Evolutionary conservation across 2,888 invertebrate species (phyloP).

Genomic region (Lacanobia oleracea): DNA sequence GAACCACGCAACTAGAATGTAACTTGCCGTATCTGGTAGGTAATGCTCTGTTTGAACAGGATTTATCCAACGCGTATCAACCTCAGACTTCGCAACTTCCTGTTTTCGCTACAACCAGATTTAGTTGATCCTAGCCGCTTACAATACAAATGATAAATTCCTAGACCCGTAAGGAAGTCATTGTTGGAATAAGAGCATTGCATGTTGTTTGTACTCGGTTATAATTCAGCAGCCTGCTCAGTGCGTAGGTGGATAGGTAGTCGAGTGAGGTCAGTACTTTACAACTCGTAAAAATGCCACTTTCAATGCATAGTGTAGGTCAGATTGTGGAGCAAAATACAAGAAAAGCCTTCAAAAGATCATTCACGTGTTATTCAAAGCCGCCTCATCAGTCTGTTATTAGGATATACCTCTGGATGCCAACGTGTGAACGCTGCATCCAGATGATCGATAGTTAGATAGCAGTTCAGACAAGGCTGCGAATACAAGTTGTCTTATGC

Average conservation of each 20-base stretch:
- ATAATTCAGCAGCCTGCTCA: conserved; percentile 41
- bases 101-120: conserved; percentile 54
- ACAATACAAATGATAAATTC: conserved; percentile 59
- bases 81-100: conserved; percentile 42
- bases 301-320: conserved; percentile 53
- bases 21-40: conserved; percentile 20
- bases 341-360: conserved; percentile 14
- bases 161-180: conserved; percentile 51
- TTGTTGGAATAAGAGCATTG: conserved; percentile 48
- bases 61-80: conserved; percentile 45
- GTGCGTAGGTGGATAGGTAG: conserved; percentile 38
- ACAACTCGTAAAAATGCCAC: conserved; percentile 58
- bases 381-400: conserved; percentile 30
- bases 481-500: conserved; percentile 48
- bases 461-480: conserved; percentile 42
- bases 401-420: conserved; percentile 36
- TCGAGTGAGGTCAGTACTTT: conserved; percentile 57
- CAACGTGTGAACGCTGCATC: conserved; percentile 28
- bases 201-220: conserved; percentile 36
- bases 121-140: conserved; percentile 53
- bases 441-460: conserved; percentile 50
- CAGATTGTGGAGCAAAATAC: conserved; percentile 21
- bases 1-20: conserved; percentile 27
- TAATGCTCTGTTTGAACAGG: conserved; percentile 49
- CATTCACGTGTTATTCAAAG: conserved; percentile 15